A percentile compares a stretch with the other conserved stretches of the same genome.
phyloP scores from a whole-genome alignment of 2,888 invertebrate species.

The Lampropteryx suffumata region DNA sequence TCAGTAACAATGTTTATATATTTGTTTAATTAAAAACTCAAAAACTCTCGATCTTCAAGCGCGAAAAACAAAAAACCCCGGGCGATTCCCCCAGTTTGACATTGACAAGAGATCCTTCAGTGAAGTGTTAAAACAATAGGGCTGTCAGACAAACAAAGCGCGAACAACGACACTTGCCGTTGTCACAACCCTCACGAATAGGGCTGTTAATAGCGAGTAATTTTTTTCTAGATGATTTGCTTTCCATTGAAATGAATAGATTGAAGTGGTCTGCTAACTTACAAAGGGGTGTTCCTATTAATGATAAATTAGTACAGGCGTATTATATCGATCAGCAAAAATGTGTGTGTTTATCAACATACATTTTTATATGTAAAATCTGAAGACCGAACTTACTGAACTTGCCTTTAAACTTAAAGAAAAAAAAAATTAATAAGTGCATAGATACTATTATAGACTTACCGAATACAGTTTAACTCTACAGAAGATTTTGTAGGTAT shows the following conservation, averaged over 20 bases:
- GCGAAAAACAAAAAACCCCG: conserved; percentile 39
- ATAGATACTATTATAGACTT: too few species aligned
- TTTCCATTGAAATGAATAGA: conserved; percentile 30
- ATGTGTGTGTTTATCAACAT: too few species aligned
- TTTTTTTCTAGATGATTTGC: conserved; percentile 44
- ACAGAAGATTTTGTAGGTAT: too few species aligned
- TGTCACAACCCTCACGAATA: conserved; percentile 31
- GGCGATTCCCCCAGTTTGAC: conserved; percentile 52
- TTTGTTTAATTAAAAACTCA: conserved; percentile 23
- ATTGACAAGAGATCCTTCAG: conserved; percentile 52
- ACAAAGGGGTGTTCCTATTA: too few species aligned
- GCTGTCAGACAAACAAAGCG: conserved; percentile 60
- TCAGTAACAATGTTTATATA: conserved; percentile 17
- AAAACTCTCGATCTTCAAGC: conserved; percentile 37
- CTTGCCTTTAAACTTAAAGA: too few species aligned
- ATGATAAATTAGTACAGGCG: too few species aligned
- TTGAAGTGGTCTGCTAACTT: conserved; percentile 30
- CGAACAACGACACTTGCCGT: conserved; percentile 52
- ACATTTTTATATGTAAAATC: too few species aligned
- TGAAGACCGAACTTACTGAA: too few species aligned
- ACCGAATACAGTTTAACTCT: too few species aligned
- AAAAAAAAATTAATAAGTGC: too few species aligned
- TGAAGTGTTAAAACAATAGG: conserved; percentile 56
- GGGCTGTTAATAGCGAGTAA: conserved; percentile 44
- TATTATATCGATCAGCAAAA: too few species aligned